Base-by-base conservation (phyloP, 2,797 vertebrate species). In the Myotis vivesi region DNA sequence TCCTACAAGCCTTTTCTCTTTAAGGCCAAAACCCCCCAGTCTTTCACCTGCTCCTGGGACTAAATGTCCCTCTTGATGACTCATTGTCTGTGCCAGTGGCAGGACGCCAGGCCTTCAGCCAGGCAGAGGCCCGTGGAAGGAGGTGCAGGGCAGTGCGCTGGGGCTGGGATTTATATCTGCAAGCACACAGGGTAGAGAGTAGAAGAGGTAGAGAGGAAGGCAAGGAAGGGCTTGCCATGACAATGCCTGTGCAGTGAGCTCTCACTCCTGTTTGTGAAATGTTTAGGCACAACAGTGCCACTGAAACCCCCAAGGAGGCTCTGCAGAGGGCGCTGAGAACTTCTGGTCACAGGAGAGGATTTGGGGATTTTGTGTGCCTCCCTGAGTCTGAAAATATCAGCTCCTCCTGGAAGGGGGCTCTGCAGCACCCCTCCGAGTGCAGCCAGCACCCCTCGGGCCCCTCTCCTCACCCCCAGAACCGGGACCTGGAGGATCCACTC, bases 271-370 rank as follows among this genome's bases (percentile, higher is more conserved):
- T 97, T 97, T 97, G 97, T 82, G 97, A 97, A 97, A 97, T 73
- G 96, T 96, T 94, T 81, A 97, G 96, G 94, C 84, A 96, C 96
- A 95, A 62, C 73, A 95, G 97, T 96, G 98, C 98, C 97, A 98
- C 95, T 97, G 98, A 98, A 98, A 97, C 97, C 96, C 93, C 90
- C 89, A 92, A 91, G 92, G 94, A 93, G 95, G 92, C 93, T 88
- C 86, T 62, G n/a, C 8, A 87, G 86, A 92, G 25, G 23, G 16
- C 19, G 10, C n/a, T 76, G 59, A 33, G 81, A 75, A 46, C 0
- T 72, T 28, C 41, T 66, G 23, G 13, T 84, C 20, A 59, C 44
- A 41, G 71, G 49, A 33, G 77, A 91, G 44, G 77, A 17, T 66
- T 86, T 13, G 17, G 10, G 55, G 53, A 9, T 19, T 81, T 30